Base-by-base conservation (phyloP, 2,888 invertebrate species). In the Elaeidobius kamerunicus region DNA sequence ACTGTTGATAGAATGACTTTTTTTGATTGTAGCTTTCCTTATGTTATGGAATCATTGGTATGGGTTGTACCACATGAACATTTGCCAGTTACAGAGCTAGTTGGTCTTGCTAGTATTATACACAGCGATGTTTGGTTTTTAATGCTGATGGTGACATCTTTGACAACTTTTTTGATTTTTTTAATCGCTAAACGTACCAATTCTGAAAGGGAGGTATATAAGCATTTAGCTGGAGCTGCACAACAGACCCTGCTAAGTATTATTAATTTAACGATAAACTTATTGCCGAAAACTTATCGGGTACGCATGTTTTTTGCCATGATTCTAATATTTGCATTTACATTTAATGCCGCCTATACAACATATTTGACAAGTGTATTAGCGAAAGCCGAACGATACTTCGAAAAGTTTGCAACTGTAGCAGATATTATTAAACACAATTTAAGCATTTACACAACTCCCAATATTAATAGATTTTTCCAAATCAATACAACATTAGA, bases 1-100 rank as follows among this genome's bases (percentile, higher is more conserved):
- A 65, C 66, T 14, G 57, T 56, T 2, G 57, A 63, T 15, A 60
- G 66, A 17, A 61, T 64, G 28, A 32, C 53, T 11, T 57, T 57
- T 50, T 66, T 72, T 30, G 72, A 72, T 48, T 52, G 63, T 9
- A 67, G 67, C 12, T 45, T 61, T 3, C 63, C 69, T 1, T 70
- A 70, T 52, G 57, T 65, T 15, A 66, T 67, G 39, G 71, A 72
- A 53, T 62, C 65, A 3, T 54, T 70, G 3, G 59, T 65, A 0
- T 70, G 69, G 67, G 69, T 71, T 30, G 69, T 69, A 2, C 68
- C 72, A 0, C 68, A 69, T 47, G 66, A 69, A 2, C 61, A 63
- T 9, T 38, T 61, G 5, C 35, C 54, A 11, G 18, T 56, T 5
- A 9, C 16, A 11, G 23, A 38, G 17, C n/a, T 57, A 14, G 12